Base-by-base conservation (phyloP, 2,113 vertebrate genomes). In the Pedionomus torquatus region DNA sequence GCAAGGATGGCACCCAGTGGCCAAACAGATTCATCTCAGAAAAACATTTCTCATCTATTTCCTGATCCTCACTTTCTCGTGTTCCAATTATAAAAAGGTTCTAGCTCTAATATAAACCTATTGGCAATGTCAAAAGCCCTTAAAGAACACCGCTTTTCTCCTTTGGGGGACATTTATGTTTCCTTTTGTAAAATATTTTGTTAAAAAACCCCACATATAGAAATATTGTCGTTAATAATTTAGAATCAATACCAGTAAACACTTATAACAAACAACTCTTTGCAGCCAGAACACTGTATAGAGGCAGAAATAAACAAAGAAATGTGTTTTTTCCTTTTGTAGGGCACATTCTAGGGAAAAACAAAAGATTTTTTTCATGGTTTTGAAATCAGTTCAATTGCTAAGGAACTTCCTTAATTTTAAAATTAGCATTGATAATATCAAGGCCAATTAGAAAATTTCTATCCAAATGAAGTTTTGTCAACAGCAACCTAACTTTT, bases 1-100 rank as follows among this genome's bases (percentile, higher is more conserved):
- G 98, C 98, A 98, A 98, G 97, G 97, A 97, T 98, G 98, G 97
- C 98, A 98, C 98, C 98, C 97, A 98, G 98, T 98, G 98, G 98
- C 97, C 98, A 97, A 97, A 98, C 26, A 75, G 89, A 81, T 93
- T 95, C 92, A 98, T 97, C 92, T 97, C 98, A 97, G 83, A 77
- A 83, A 83, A 92, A 71, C 2, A 0, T 33, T 8, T 57, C 86
- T 87, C 31, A 7, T 55, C 54, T 57, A 18, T 83, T 96, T 91
- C 31, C 33, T 37, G 15, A 61, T 52, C 58, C 87, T 77, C 19
- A 24, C 25, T 87, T 90, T 26, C 37, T 20, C 11, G 54, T 90
- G 48, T 83, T 83, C 55, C 46, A 80, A 48, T 54, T 90, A 33
- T 25, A 58, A 93, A 83, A 86, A 51, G 5, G 20, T 51, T 90